Base-by-base conservation (phyloP, 2,113 vertebrate genomes). In the Catharus bicknelli region DNA sequence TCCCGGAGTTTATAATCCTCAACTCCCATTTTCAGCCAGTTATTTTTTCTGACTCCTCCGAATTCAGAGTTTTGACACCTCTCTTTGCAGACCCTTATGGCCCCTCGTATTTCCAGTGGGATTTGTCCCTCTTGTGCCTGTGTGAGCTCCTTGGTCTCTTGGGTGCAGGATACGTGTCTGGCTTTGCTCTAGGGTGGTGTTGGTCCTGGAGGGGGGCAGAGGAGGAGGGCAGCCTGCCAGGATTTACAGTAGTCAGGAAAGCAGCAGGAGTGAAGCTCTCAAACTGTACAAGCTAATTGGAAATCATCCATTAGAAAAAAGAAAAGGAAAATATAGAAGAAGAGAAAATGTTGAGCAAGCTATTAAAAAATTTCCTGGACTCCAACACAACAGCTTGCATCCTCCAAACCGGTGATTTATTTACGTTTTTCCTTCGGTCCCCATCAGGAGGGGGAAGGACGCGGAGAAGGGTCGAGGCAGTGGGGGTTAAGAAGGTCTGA, bases 401-500 rank as follows among this genome's bases (percentile, higher is more conserved):
- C 47, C 42, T 30, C 34, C 48, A 51, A 16, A 47, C 4, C 57
- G 79, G 92, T 59, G 20, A 83, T 66, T 58, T 64, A 11, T 85
- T 76, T 69, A 2, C 80, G 55, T 54, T 82, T 82, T 79, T 36
- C 45, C 72, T 92, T 83, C 38, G 36, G 30, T 55, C 76, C 55
- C 81, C 72, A 62, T 69, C 27, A 66, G 91, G 51, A 90, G 74
- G 79, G 82, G 59, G 43, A 83, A 91, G 72, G 87, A 74, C 0
- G 1, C 32, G 89, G 47, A 83, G 78, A 82, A 90, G 88, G 79
- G 34, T 76, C 0, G 25, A 91, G 77, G 85, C 29, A 12, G 66
- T 70, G 85, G 82, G 96, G 88, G 90, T 91, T 90, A 88, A 93
- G 84, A 88, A 88, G 83, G n/a, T 74, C 48, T 91, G 90, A 75